These are phyloP conservation scores for Thamnaconus septentrionalis DNA, from an alignment of 2,113 vertebrate genomes.

Conservation along the genomic window DNA sequence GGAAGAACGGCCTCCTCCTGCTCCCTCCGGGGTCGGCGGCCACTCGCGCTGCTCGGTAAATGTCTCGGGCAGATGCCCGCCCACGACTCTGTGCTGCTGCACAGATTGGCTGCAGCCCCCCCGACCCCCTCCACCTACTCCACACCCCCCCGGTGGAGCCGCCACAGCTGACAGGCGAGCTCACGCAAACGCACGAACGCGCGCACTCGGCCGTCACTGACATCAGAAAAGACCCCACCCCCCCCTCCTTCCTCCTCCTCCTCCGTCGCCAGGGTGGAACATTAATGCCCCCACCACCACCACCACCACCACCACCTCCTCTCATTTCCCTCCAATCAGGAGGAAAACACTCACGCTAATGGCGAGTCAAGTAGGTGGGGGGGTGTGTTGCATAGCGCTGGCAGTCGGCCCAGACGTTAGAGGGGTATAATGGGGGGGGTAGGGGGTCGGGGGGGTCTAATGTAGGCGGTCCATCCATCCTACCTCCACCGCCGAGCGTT, in stretches of 20 bases:
- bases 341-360: slow-evolving; percentile 52
- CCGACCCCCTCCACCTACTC: background rate
- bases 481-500: background rate
- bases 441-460: background rate
- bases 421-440: slow-evolving; percentile 26
- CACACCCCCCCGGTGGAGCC: slow-evolving; percentile 31
- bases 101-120: slow-evolving; percentile 47
- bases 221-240: slow-evolving; percentile 6
- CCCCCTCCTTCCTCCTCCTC: too few relatives aligned
- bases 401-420: slow-evolving; percentile 46
- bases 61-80: slow-evolving; percentile 55
- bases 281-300: too few relatives aligned
- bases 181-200: too few relatives aligned
- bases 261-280: too few relatives aligned
- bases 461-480: too few relatives aligned
- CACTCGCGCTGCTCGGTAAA: slow-evolving; percentile 55
- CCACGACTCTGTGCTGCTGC: slow-evolving; percentile 51
- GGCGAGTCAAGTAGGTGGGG: slow-evolving; percentile 23
- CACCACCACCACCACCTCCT: too few relatives aligned
- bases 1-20: too few relatives aligned
- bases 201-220: slow-evolving; percentile 13
- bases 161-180: slow-evolving; percentile 33
- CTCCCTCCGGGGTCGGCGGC: background rate
- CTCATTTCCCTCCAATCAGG: background rate
- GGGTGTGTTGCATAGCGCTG: slow-evolving; percentile 27